A percentile compares a stretch with the other conserved stretches of the same genome.
phyloP scores from a whole-genome alignment of 53 echinoderm and acorn worm genomes.

The Astropecten irregularis region DNA sequence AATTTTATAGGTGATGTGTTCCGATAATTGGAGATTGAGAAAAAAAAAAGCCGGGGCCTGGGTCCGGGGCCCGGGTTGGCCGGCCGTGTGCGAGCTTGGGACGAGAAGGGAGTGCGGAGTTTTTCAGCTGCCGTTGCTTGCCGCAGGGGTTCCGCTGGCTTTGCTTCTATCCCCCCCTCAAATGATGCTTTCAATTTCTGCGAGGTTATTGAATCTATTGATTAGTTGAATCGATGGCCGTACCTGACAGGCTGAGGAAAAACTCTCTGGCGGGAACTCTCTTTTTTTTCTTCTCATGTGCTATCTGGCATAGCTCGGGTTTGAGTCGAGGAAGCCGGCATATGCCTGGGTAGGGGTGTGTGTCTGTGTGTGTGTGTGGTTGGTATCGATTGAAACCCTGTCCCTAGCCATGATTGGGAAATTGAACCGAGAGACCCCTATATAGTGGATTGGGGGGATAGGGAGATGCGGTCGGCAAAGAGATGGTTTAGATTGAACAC shows the following conservation, averaged over 20 bases:
- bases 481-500: background rate
- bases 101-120: background rate
- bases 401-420: slow-evolving; percentile 40
- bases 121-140: slow-evolving; percentile 54
- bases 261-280: slow-evolving; percentile 24
- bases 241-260: slow-evolving; percentile 55
- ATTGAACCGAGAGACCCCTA: slow-evolving; percentile 49
- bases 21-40: slow-evolving; percentile 49
- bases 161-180: background rate
- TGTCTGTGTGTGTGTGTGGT: too few species aligned
- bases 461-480: background rate
- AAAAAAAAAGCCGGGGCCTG: background rate
- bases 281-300: too few species aligned
- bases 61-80: background rate
- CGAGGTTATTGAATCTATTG: slow-evolving; percentile 83
- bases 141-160: slow-evolving; percentile 33
- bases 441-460: background rate
- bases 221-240: slow-evolving; percentile 74
- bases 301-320: slow-evolving; percentile 21
- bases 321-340: background rate
- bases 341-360: background rate
- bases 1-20: slow-evolving; percentile 62
- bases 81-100: too few species aligned
- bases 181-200: slow-evolving; percentile 63
- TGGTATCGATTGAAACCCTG: slow-evolving; percentile 60